Evolutionary conservation across 2,888 invertebrate genomes (phyloP), one percentile per base, ranked within the genome.

Genomic region (Ctena decussata): DNA sequence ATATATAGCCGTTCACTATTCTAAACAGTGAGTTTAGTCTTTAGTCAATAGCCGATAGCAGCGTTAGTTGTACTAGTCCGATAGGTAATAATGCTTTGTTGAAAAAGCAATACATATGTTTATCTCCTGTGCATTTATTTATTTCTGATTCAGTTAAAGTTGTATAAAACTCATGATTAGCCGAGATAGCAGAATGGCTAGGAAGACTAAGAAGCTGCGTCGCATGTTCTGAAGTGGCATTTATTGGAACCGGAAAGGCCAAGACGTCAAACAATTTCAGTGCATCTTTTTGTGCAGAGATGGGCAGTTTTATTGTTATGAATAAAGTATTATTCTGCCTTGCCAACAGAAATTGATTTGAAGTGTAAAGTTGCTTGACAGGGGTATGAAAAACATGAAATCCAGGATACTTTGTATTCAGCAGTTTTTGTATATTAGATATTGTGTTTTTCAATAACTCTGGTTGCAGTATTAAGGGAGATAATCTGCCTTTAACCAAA

Each of bases 141-240:
- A 72, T 27, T 24, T 72, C 72, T 21, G 72, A 27, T 3, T 72
- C 27, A 15, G 41, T 44, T 46, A 39, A 35, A 2, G 24, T 72
- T 11, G 72, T 72, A 30, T 72, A 72, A 46, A 72, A 72, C 35
- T 72, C 41, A 44, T 72, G 39, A 37, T 70, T 37, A n/a, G 39
- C 39, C 3, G 39, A 39, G 5, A 70, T 70, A 21, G 24, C 70
- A 24, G 35, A 70, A 24, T 70, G 24, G 3, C 12, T 11, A 35
- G 70, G 70, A n/a, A 70, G 41, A 37, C 35, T 21, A 6, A 30
- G n/a, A 15, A 72, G 24, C n/a, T 72, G 72, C 12, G 72, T 72
- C 1, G 72, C 72, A 8, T 72, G 72, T 6, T 3, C 15, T 39
- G 72, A 41, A 11, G 72, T 72, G 2, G 11, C 44, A 72, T 72